Base-by-base conservation (phyloP, 2,888 invertebrate genomes). In the Nomada hirtipes region DNA sequence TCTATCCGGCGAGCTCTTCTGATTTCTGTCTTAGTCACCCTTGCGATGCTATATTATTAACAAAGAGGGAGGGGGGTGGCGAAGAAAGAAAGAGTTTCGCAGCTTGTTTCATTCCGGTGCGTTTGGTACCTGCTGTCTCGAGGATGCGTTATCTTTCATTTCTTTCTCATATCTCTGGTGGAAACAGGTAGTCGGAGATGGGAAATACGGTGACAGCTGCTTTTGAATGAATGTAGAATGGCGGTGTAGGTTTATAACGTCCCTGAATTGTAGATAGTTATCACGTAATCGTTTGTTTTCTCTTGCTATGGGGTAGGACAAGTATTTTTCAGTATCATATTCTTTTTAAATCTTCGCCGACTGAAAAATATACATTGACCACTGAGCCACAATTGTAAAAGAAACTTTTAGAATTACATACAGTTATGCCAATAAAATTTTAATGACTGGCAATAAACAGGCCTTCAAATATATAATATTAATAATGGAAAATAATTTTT, bases 11-110 rank as follows among this genome's bases (percentile, higher is more conserved):
- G 73, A 61, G 70, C 77, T 53, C 82, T 77, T 69, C 57, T 36
- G 1, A 52, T 42, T 63, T 63, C 36, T 26, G 44, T 52, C 70
- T 64, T 71, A 53, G 71, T 59, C 71, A 10, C 59, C 52, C 65
- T 67, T 67, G 70, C 61, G 61, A 75, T 42, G 75, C 53, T 70
- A 50, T 44, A 52, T 67, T 80, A 75, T 82, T 71, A 57, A 72
- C 20, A n/a, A 57, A 72, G 64, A 26, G 36, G 44, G 2, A 60
- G 20, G 18, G 2, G 20, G 4, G 15, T 7, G 26, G 53, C 3
- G 42, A 44, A 61, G 15, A 7, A 20, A 23, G 52, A 55, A 47
- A 36, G 36, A 36, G 18, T 13, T 11, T 23, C 23, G 15, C 23
- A n/a, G 7, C 20, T 59, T 11, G 59, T 52, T 55, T 26, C 57